A percentile compares a stretch with the other conserved stretches of the same genome.
Conservation (phyloP, 1,140 invertebrate genomes). For the Caenorhabditis inopinata region DNA sequence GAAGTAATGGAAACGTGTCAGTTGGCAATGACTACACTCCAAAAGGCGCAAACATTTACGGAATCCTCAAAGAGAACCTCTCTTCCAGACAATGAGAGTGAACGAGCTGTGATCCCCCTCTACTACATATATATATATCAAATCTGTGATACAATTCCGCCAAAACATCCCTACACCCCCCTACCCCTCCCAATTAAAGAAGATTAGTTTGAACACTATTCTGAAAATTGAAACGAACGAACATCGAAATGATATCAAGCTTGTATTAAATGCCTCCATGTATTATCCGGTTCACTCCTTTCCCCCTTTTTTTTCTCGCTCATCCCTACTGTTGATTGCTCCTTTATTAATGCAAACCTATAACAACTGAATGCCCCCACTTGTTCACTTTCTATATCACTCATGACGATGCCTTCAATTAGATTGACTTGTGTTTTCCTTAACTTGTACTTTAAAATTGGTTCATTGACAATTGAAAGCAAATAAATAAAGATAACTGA, state of each 20-base stretch:
- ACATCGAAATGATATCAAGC: neutral
- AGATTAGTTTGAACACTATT: neutral
- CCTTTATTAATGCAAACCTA: neutral
- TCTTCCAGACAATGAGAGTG: constrained; percentile 15
- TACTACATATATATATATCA: neutral
- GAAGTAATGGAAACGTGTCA: constrained; percentile 23
- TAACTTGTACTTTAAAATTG: neutral
- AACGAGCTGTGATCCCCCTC: neutral
- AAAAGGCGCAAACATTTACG: constrained; percentile 1
- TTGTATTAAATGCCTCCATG: neutral
- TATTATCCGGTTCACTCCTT: neutral
- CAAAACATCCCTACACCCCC: too few relatives aligned
- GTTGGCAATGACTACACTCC: constrained; percentile 19
- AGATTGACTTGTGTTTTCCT: neutral
- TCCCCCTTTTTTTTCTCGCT: neutral
- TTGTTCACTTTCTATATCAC: neutral
- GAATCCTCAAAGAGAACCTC: constrained; percentile 29
- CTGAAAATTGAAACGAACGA: neutral
- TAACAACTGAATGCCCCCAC: neutral
- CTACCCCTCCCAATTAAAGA: too few relatives aligned
- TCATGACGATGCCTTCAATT: constrained; percentile 15
- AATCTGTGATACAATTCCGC: neutral
- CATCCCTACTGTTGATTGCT: constrained; percentile 10
- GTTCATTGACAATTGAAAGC: too few relatives aligned
- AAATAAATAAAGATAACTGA: neutral